A percentile compares a stretch with the other conserved stretches of the same genome.
Conservation (phyloP, 1,140 invertebrate species). For the Tetragnatha versicolor region DNA sequence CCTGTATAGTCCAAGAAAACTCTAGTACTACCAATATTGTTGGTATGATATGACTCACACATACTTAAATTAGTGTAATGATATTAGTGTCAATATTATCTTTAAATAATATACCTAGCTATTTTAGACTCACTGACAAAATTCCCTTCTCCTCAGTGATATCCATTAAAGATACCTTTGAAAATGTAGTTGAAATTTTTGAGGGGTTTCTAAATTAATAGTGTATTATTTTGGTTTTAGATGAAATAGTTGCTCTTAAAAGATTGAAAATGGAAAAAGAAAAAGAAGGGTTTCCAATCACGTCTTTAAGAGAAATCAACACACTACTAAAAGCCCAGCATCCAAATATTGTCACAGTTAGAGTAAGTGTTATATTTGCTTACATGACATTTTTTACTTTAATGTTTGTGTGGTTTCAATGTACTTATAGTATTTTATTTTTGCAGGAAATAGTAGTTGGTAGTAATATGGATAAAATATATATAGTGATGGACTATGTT, state of each 20-base stretch:
- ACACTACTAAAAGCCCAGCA: slow-evolving; percentile 97
- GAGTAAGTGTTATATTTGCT: slow-evolving; percentile 64
- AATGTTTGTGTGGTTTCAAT: not conserved
- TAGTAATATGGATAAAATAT: slow-evolving; percentile 99
- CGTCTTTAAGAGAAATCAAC: slow-evolving; percentile 97
- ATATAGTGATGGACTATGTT: slow-evolving; percentile 99
- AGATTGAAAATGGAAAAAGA: slow-evolving; percentile 99
- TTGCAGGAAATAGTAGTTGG: slow-evolving; percentile 94
- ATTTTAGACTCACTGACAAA: too few species aligned
- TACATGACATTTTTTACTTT: not conserved
- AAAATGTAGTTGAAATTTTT: too few species aligned
- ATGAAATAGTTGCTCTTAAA: slow-evolving; percentile 99
- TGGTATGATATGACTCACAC: too few species aligned
- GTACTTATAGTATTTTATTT: not conserved
- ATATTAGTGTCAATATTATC: too few species aligned
- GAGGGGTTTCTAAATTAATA: too few species aligned
- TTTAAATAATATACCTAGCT: too few species aligned
- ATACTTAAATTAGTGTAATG: too few species aligned
- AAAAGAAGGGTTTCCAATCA: slow-evolving; percentile 99
- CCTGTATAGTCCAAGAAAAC: too few species aligned
- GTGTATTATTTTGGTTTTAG: slow-evolving; percentile 60
- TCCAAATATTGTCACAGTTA: slow-evolving; percentile 95
- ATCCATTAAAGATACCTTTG: too few species aligned
- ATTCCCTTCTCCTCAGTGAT: too few species aligned
- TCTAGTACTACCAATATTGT: too few species aligned